These are phyloP conservation scores for Tetraneura akinire DNA, from an alignment of 1,140 invertebrate genomes.

Conservation along the genomic window DNA sequence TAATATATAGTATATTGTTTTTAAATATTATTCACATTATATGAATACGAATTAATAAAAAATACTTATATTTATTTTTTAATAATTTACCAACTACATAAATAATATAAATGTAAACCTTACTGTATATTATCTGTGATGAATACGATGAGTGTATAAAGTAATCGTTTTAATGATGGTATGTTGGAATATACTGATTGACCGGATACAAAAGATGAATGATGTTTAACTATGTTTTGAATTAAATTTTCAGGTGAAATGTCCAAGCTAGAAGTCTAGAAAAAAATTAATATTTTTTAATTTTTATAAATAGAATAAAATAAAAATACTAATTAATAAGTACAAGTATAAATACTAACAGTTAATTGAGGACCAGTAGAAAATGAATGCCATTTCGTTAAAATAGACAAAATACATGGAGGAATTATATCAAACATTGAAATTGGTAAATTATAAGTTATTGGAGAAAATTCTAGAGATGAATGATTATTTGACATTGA, in stretches of 20 bases:
- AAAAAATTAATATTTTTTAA: neutral
- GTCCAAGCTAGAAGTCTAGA: conserved; percentile 19
- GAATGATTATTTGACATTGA: conserved; percentile 42
- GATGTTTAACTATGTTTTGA: conserved; percentile 18
- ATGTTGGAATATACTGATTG: conserved; percentile 66
- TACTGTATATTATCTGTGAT: conserved; percentile 69
- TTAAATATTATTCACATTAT: too few relatives aligned
- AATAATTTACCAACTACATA: too few relatives aligned
- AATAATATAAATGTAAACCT: conserved; percentile 54
- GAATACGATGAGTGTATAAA: conserved; percentile 69
- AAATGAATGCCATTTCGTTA: conserved; percentile 40
- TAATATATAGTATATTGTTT: too few relatives aligned
- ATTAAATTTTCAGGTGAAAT: conserved; percentile 31
- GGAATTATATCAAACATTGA: conserved; percentile 14
- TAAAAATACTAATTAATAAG: too few relatives aligned
- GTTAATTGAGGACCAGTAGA: conserved; percentile 11
- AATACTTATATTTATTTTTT: too few relatives aligned
- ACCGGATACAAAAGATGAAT: conserved; percentile 56
- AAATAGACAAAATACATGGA: conserved; percentile 14
- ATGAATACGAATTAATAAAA: too few relatives aligned
- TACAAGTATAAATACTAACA: conserved; percentile 20
- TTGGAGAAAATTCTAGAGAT: conserved; percentile 38
- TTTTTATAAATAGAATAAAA: too few relatives aligned
- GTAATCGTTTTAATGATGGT: conserved; percentile 69
- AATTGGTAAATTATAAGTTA: conserved; percentile 24